Conservation (phyloP, 1,140 invertebrate species). For the Eufriesea mexicana region DNA sequence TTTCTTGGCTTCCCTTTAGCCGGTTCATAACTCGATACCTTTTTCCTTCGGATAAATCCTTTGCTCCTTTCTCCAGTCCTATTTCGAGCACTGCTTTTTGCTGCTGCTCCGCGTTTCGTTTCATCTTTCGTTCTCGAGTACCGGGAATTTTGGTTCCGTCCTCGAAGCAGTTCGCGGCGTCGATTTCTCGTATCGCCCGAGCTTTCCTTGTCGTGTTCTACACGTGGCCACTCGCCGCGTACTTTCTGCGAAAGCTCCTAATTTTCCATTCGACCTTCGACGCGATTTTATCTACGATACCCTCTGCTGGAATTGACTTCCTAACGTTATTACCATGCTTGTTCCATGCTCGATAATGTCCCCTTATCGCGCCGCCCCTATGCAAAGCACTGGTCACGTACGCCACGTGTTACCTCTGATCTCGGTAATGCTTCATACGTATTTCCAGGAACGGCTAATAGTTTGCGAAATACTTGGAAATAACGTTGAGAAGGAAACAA, state of each 20-base stretch:
- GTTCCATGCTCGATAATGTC: background rate
- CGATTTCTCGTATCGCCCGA: background rate
- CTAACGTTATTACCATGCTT: conserved; percentile 4
- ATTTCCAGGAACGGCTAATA: background rate
- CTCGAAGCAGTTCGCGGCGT: no score
- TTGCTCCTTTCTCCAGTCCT: background rate
- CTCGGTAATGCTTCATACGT: background rate
- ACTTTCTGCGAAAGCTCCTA: no score
- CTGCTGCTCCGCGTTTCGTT: no score
- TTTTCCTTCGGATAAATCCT: background rate
- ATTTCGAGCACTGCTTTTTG: background rate
- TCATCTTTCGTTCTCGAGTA: background rate
- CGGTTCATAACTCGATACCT: conserved; percentile 6
- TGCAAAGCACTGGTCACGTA: background rate
- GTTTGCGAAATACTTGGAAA: background rate
- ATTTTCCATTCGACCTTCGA: background rate
- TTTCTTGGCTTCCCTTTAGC: background rate
- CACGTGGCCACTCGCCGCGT: background rate
- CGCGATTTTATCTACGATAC: background rate
- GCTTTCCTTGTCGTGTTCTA: background rate
- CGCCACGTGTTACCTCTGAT: background rate
- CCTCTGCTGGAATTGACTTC: background rate
- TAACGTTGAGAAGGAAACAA: no score
- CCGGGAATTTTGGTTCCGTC: no score
- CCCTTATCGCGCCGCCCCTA: conserved; percentile 14